These are phyloP conservation scores for Temnothorax rugatulus DNA, from an alignment of 2,888 invertebrate genomes.

Conservation along the genomic window DNA sequence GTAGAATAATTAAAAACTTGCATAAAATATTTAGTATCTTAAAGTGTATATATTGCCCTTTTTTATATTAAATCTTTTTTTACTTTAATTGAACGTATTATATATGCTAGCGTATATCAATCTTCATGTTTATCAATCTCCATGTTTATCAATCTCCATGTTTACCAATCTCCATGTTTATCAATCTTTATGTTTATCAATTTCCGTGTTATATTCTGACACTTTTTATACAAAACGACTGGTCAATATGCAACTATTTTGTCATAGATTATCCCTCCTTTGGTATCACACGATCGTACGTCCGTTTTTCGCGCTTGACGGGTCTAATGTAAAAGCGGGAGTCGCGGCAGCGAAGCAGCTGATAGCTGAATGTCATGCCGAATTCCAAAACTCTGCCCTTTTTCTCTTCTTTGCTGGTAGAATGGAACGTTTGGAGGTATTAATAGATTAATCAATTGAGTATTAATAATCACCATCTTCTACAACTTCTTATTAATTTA, in stretches of 20 bases:
- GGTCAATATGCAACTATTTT: not conserved
- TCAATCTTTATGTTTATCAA: not conserved
- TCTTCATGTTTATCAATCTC: not conserved
- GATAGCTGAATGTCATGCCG: constrained; percentile 87
- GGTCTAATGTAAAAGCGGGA: constrained; percentile 88
- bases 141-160: not conserved
- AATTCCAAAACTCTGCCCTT: constrained; percentile 89
- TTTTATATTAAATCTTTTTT: not conserved
- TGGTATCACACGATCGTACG: constrained; percentile 91
- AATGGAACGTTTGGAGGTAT: constrained; percentile 89
- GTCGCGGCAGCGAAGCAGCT: constrained; percentile 87
- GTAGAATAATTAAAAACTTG: not conserved
- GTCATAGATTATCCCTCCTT: constrained; percentile 82
- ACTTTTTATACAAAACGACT: not conserved
- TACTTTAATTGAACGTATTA: not conserved
- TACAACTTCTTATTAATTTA: not conserved
- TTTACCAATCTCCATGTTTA: not conserved
- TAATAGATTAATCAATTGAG: constrained; percentile 34
- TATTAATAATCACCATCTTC: not conserved
- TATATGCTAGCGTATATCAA: not conserved
- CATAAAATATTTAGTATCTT: not conserved
- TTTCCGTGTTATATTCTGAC: not conserved
- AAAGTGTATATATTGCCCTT: not conserved
- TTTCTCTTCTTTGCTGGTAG: constrained; percentile 90
- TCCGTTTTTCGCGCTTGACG: constrained; percentile 90